Evolutionary conservation across 2,113 vertebrate species (phyloP).

Genomic region (Lasiurus borealis): DNA sequence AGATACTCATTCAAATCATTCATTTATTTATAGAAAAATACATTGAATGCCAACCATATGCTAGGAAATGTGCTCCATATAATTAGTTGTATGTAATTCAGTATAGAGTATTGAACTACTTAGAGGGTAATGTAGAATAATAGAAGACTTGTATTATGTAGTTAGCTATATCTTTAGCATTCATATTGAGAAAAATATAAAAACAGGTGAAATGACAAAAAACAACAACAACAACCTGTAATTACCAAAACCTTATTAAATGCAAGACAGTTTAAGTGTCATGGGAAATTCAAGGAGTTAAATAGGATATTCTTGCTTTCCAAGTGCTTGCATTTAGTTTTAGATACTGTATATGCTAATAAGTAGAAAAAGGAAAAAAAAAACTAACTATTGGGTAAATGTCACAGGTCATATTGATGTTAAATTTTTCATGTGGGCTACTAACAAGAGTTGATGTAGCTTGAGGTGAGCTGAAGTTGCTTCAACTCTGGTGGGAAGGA

Average conservation of each 20-base stretch:
- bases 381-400: neutral
- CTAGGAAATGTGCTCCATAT: neutral
- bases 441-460: neutral
- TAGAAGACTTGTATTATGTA: neutral
- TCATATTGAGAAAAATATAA: neutral
- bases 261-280: neutral
- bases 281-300: neutral
- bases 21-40: conserved; percentile 10
- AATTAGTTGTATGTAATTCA: neutral
- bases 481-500: neutral
- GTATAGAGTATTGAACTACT: neutral
- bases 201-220: neutral
- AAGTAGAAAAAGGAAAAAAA: neutral
- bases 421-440: neutral
- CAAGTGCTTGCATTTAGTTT: neutral
- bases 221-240: neutral
- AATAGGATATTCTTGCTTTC: neutral
- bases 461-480: neutral
- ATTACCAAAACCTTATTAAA: neutral
- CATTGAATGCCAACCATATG: neutral
- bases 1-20: neutral
- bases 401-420: neutral
- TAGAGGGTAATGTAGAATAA: neutral
- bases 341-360: neutral
- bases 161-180: neutral